phyloP scores from a whole-genome alignment of 23 tunicate genomes.

The Ascidia mentula region DNA sequence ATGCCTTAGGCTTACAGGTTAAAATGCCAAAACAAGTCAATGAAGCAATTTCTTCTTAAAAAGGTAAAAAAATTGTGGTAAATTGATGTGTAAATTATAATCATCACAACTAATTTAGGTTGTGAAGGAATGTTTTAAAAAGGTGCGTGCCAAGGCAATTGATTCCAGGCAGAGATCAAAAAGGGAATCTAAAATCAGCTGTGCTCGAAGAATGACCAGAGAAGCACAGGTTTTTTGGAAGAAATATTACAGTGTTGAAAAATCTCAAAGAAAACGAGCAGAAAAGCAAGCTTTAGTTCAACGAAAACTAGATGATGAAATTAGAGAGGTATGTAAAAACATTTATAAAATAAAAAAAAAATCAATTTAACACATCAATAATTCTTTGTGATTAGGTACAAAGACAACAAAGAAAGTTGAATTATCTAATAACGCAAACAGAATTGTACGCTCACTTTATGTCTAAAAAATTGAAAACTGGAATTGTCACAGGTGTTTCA shows the following conservation, averaged over 20 bases:
- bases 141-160: conserved; percentile 35
- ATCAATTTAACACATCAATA: neutral
- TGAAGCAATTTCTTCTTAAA: conserved; percentile 31
- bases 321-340: conserved; percentile 41
- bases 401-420: conserved; percentile 61
- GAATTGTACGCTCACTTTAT: conserved; percentile 79
- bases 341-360: neutral
- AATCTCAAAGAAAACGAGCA: conserved; percentile 70
- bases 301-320: conserved; percentile 53
- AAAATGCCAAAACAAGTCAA: conserved; percentile 43
- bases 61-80: conserved; percentile 32
- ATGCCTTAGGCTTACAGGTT: conserved; percentile 55
- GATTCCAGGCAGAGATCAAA: conserved; percentile 25
- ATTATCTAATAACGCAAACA: conserved; percentile 72
- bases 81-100: neutral
- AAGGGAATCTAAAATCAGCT: conserved; percentile 39
- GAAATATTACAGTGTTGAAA: conserved; percentile 72
- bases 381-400: conserved; percentile 19
- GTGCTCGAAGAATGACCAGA: conserved; percentile 72
- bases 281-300: conserved; percentile 81
- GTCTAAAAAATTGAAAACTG: conserved; percentile 32
- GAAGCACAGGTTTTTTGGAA: conserved; percentile 84
- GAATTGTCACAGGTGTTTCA: neutral
- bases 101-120: conserved; percentile 35
- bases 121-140: conserved; percentile 43